Percentiles rank a stretch among this genome's conserved stretches.
Conservation (phyloP, 2,888 invertebrate species). For the Leucophenga maculata region DNA sequence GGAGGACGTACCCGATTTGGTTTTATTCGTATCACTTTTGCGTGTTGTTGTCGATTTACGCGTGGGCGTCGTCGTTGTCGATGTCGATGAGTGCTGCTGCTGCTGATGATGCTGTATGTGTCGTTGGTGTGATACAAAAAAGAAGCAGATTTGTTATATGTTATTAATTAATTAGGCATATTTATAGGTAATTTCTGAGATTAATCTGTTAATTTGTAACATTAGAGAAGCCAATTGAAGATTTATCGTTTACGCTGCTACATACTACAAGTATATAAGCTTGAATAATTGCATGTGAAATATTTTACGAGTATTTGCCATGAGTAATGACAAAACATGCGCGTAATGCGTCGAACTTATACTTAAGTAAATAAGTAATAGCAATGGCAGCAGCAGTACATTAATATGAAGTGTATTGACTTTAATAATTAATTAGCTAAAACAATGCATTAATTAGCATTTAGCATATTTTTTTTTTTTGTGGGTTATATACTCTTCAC, state of each 20-base stretch:
- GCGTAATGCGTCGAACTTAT: constrained; percentile 14
- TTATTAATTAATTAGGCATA: constrained; percentile 62
- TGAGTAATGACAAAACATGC: constrained; percentile 52
- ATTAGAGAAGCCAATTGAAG: constrained; percentile 37
- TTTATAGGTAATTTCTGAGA: constrained; percentile 50
- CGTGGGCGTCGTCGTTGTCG: constrained; percentile 50
- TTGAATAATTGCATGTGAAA: constrained; percentile 35
- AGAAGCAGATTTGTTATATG: constrained; percentile 39
- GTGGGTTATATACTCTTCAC: too few species aligned
- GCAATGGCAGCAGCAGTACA: constrained; percentile 49
- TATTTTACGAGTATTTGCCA: neutral
- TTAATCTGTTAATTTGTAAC: constrained; percentile 60
- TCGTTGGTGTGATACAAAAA: constrained; percentile 18
- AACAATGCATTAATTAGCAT: constrained; percentile 60
- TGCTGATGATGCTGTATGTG: constrained; percentile 25
- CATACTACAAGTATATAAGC: constrained; percentile 36
- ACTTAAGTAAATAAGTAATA: constrained; percentile 39
- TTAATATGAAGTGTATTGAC: constrained; percentile 52
- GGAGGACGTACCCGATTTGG: constrained; percentile 83
- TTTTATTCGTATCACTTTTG: constrained; percentile 54
- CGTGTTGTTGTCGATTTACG: constrained; percentile 51
- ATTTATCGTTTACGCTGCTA: constrained; percentile 37
- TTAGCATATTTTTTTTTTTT: constrained; percentile 18
- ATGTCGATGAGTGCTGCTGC: constrained; percentile 2
- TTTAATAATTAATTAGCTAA: constrained; percentile 52